Conservation (phyloP, 2,113 vertebrate species). For the Raphicerus campestris region DNA sequence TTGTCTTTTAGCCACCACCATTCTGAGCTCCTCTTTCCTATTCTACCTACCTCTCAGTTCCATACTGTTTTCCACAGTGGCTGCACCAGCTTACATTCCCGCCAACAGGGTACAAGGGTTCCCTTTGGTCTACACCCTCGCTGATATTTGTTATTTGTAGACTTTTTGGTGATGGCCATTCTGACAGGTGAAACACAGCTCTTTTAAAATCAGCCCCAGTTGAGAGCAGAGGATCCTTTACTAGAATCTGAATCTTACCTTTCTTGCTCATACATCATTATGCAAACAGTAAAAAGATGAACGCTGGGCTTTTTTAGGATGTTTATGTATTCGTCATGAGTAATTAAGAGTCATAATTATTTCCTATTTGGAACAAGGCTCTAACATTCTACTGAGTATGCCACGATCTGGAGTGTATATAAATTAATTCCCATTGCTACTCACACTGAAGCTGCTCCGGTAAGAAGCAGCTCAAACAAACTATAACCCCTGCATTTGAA, state of each 20-base stretch:
- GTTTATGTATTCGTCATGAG: slow-evolving; percentile 5
- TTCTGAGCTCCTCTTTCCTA: background rate
- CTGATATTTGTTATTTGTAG: background rate
- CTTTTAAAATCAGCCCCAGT: background rate
- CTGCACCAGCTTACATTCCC: background rate
- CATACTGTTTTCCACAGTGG: background rate
- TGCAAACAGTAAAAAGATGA: background rate
- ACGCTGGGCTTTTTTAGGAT: background rate
- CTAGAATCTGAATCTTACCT: background rate
- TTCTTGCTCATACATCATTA: background rate
- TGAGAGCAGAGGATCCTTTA: background rate
- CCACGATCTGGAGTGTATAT: background rate
- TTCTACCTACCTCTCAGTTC: background rate
- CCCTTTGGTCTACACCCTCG: background rate
- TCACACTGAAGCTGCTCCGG: background rate
- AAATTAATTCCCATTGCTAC: background rate
- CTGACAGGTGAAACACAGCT: background rate
- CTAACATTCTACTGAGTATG: background rate
- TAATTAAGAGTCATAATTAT: background rate
- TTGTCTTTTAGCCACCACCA: background rate
- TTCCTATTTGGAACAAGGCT: background rate
- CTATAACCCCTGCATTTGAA: background rate
- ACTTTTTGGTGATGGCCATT: background rate
- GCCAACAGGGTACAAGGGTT: background rate
- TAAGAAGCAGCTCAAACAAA: background rate